Conservation (phyloP, 2,888 invertebrate species). For the Rhagonycha lutea region DNA sequence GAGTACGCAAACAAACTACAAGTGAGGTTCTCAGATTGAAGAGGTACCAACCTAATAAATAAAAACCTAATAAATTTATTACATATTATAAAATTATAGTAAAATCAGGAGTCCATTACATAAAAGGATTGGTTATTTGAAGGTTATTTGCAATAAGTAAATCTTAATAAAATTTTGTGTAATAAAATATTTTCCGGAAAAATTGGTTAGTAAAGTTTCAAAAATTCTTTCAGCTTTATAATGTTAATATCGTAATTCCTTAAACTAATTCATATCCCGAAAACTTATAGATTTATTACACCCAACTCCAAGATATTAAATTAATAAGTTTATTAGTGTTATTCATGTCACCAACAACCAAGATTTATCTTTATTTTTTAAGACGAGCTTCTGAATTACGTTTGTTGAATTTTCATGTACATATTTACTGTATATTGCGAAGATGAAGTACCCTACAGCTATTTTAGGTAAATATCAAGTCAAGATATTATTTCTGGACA, state of each 20-base stretch:
- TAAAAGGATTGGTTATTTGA: too few relatives aligned
- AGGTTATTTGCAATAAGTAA: too few relatives aligned
- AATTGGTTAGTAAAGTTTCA: not conserved
- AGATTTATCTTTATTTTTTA: not conserved
- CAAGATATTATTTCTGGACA: not conserved
- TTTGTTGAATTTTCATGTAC: not conserved
- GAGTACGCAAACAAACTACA: too few relatives aligned
- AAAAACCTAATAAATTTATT: too few relatives aligned
- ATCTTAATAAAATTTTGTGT: not conserved
- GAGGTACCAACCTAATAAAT: too few relatives aligned
- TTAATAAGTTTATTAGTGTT: not conserved
- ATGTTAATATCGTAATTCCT: not conserved
- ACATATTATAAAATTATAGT: too few relatives aligned
- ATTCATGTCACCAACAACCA: not conserved
- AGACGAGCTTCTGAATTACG: not conserved
- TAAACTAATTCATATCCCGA: not conserved
- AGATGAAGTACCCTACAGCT: not conserved
- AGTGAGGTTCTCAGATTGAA: too few relatives aligned
- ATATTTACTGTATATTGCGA: not conserved
- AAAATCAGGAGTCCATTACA: too few relatives aligned
- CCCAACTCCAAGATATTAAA: not conserved
- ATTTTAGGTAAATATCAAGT: not conserved
- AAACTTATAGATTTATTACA: not conserved
- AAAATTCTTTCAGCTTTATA: not conserved
- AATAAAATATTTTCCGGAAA: not conserved